A percentile compares a stretch with the other conserved stretches of the same genome.
phyloP scores from a whole-genome alignment of 2,888 invertebrate species.

The Euzophera pinguis region DNA sequence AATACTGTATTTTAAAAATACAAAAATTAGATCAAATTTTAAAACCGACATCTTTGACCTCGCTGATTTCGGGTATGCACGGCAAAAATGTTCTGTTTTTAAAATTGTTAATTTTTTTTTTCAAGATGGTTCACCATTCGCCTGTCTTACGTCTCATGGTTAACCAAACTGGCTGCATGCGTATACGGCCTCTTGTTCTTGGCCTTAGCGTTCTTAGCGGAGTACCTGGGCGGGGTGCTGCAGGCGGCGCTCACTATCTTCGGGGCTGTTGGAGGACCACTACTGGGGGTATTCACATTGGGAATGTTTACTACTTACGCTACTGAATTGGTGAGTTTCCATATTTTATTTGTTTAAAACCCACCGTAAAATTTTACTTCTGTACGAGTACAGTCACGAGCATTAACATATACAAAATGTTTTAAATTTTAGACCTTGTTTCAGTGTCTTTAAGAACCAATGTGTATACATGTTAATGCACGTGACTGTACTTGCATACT shows the following conservation, averaged over 20 bases:
- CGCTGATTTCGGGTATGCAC: too few relatives aligned
- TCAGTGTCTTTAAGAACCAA: too few relatives aligned
- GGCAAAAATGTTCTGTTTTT: too few relatives aligned
- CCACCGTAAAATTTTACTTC: too few relatives aligned
- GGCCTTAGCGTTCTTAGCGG: constrained; percentile 89
- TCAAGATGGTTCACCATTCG: constrained; percentile 56
- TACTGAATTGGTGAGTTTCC: constrained; percentile 82
- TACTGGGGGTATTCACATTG: constrained; percentile 91
- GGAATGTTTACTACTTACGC: constrained; percentile 90
- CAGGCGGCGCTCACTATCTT: constrained; percentile 92
- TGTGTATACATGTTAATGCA: too few relatives aligned
- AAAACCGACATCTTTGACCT: too few relatives aligned
- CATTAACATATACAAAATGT: too few relatives aligned
- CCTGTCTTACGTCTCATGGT: constrained; percentile 61
- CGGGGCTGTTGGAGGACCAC: constrained; percentile 92
- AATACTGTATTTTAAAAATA: too few relatives aligned
- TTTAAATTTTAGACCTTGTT: too few relatives aligned
- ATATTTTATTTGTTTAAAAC: background rate
- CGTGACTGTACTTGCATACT: too few relatives aligned
- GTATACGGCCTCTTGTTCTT: constrained; percentile 87
- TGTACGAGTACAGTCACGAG: too few relatives aligned
- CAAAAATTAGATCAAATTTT: too few relatives aligned
- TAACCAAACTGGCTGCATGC: constrained; percentile 85
- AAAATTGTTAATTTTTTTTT: background rate
- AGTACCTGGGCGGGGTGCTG: constrained; percentile 91